These are phyloP conservation scores for Cheilosia urbana DNA, from an alignment of 2,888 invertebrate species.

Conservation along the genomic window DNA sequence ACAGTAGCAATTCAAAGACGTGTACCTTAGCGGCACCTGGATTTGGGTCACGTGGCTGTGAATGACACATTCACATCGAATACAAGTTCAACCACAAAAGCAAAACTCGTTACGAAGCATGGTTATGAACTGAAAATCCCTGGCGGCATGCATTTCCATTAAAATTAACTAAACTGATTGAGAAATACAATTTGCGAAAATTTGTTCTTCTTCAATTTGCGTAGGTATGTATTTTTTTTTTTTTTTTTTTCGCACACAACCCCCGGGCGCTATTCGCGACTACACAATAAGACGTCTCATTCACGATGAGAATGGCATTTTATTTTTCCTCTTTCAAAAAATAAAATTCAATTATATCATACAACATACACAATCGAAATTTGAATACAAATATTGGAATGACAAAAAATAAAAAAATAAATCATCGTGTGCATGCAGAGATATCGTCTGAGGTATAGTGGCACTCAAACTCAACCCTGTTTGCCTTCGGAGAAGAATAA, in stretches of 20 bases:
- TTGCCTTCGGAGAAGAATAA: conserved; percentile 21
- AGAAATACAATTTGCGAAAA: conserved; percentile 62
- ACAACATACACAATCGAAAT: conserved; percentile 58
- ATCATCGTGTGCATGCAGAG: neutral
- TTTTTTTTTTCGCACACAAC: conserved; percentile 4
- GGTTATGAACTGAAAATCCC: conserved; percentile 46
- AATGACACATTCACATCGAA: neutral
- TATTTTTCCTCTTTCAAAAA: conserved; percentile 10
- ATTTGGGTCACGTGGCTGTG: neutral
- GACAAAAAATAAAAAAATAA: conserved; percentile 28
- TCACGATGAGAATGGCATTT: too few species aligned
- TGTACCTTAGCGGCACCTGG: too few species aligned
- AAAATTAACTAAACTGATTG: conserved; percentile 67
- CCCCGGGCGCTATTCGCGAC: conserved; percentile 17
- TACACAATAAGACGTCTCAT: neutral
- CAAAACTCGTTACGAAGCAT: conserved; percentile 52
- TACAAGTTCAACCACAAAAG: conserved; percentile 26
- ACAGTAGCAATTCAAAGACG: too few species aligned
- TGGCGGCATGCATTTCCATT: conserved; percentile 66
- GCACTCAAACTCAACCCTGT: conserved; percentile 2
- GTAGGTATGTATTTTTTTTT: neutral
- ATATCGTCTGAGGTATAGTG: conserved; percentile 1
- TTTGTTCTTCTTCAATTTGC: conserved; percentile 28
- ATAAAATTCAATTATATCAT: conserved; percentile 55
- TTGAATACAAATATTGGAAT: conserved; percentile 61